Conservation (phyloP, 1,140 invertebrate genomes). For the Cephus cinctus region DNA sequence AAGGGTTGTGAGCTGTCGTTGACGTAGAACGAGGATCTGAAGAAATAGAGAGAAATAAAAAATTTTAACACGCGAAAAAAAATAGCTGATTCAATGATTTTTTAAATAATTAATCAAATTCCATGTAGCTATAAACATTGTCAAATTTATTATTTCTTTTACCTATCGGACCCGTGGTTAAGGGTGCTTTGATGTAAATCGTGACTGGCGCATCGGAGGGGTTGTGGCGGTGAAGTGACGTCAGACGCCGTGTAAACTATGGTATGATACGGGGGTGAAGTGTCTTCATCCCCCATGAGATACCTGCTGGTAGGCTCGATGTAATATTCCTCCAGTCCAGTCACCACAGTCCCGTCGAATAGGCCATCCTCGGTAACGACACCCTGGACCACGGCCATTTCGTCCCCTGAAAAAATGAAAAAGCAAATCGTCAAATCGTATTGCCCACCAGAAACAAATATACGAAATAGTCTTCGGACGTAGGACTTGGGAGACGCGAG, state of each 20-base stretch:
- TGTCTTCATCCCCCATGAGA: conserved; percentile 41
- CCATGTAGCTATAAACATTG: no score
- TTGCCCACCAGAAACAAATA: no score
- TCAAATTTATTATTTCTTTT: no score
- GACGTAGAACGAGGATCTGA: no score
- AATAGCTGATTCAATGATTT: no score
- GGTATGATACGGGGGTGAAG: conserved; percentile 67
- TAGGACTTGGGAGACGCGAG: no score
- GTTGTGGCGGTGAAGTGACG: conserved; percentile 65
- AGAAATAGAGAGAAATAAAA: no score
- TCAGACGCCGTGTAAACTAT: conserved; percentile 82
- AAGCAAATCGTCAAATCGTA: no score
- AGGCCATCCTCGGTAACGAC: conserved; percentile 82
- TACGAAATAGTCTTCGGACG: no score
- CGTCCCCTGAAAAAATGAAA: conserved; percentile 67
- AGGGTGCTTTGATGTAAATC: conserved; percentile 40
- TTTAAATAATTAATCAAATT: no score
- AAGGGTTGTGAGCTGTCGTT: conserved; percentile 40
- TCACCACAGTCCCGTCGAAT: conserved; percentile 85
- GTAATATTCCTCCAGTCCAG: conserved; percentile 76
- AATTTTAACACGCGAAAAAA: no score
- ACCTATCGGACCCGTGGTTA: conserved; percentile 31
- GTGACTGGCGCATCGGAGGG: conserved; percentile 58
- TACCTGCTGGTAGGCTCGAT: conserved; percentile 83
- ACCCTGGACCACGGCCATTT: conserved; percentile 79